Evolutionary conservation across 2,113 vertebrate species (phyloP), one percentile per base, ranked within the genome.

Genomic region (Herpailurus yagouaroundi): DNA sequence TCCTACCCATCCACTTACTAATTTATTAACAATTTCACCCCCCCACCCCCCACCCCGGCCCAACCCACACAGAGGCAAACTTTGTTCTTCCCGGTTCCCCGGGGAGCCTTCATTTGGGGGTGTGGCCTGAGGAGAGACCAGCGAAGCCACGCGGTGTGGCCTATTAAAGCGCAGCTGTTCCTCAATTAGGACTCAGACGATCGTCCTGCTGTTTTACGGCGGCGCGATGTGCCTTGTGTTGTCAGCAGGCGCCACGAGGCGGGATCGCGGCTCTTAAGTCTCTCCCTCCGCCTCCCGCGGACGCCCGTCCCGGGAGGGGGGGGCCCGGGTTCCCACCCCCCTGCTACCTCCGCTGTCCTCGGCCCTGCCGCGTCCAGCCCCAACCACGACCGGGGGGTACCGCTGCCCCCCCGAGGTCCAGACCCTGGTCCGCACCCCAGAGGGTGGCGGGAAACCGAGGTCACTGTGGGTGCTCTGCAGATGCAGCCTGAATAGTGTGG

Each of bases 101-200:
- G 86, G 95, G 97, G 98, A 98, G 98, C 76, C 87, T 97, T 98
- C 93, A 68, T 98, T 98, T 98, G 90, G 87, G 96, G 97, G 98
- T 9, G 98, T 97, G 98, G 99, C 98, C 98, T 97, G 91, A 98
- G 98, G 98, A 99, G 98, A 98, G 98, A 98, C 97, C 98, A 97
- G 96, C 89, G 97, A 98, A 98, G 98, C 98, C 98, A 85, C 91
- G 95, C 91, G 77, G 96, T 96, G 98, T 92, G 98, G 98, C 97
- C 98, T 97, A 98, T 99, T 98, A 98, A 95, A 96, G 98, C 97
- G 96, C 98, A 98, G 98, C 98, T 98, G 98, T 98, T 98, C 98
- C 94, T 98, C 98, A 98, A 97, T 98, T 97, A 98, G 98, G 98
- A 97, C 45, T 50, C 96, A 97, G 98, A 98, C 98, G 98, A 97